phyloP scores from a whole-genome alignment of 2,888 invertebrate species.

The Heliconius hortense region DNA sequence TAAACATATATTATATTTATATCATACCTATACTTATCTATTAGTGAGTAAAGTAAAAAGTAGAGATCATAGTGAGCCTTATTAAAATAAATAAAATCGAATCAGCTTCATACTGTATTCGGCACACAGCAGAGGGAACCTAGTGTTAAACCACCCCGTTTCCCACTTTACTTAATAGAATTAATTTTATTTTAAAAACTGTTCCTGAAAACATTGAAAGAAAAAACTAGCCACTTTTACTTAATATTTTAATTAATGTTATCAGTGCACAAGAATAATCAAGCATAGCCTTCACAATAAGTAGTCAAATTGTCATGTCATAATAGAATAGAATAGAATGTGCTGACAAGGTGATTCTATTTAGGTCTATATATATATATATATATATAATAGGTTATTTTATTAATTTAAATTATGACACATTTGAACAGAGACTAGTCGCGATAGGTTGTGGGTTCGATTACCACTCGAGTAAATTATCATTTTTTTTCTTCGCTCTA shows the following conservation, averaged over 20 bases:
- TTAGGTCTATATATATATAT: too few species aligned
- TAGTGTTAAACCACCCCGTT: too few species aligned
- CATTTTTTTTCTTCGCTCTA: too few species aligned
- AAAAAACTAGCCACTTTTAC: not conserved
- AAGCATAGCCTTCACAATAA: conserved; percentile 29
- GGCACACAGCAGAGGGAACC: too few species aligned
- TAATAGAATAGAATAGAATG: conserved; percentile 33
- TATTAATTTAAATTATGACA: not conserved
- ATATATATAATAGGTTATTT: not conserved
- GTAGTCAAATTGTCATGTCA: conserved; percentile 17
- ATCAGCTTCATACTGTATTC: too few species aligned
- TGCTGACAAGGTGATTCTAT: conserved; percentile 34
- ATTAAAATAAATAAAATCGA: too few species aligned
- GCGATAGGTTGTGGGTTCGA: too few species aligned
- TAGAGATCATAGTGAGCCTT: not conserved
- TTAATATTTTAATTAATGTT: not conserved
- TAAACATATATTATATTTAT: not conserved
- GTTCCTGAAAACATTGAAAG: not conserved
- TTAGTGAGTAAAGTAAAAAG: not conserved
- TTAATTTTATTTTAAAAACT: too few species aligned
- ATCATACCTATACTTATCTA: too few species aligned
- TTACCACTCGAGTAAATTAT: too few species aligned
- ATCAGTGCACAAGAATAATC: conserved; percentile 22
- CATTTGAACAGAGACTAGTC: not conserved
- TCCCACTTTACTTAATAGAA: too few species aligned